Evolutionary conservation across 2,113 vertebrate genomes (phyloP), one percentile per base, ranked within the genome.

Genomic region (Centrocercus urophasianus): DNA sequence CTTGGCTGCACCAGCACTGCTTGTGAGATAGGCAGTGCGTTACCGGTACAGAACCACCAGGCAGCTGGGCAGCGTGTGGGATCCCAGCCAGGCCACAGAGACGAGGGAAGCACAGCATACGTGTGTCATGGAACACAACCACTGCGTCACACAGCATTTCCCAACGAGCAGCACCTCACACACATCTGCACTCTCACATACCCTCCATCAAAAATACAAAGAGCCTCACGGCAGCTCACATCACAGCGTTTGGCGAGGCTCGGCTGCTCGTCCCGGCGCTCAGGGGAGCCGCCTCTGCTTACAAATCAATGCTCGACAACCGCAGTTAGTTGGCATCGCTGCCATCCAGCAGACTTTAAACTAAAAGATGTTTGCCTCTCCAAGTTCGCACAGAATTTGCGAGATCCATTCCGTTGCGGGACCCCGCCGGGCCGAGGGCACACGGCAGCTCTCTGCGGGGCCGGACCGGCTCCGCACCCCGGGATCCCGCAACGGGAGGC

Each of bases 321-420:
- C 5, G 4, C 0, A 2, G 6, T 1, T 1, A 0, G 11, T 0
- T 28, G 15, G 1, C 2, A 24, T 8, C 1, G 12, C 11, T 47
- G 6, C 3, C 80, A 1, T 5, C 17, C 40, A 2, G 6, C 3
- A 2, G 0, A 3, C 13, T 16, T 2, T 0, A 4, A 3, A 34
- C 7, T 11, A 15, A 18, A 5, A 8, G 1, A 64, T 13, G 17
- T 30, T 30, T 6, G 40, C 34, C 10, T 42, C 32, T n/a, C 77
- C 50, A 14, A 34, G 30, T 18, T 20, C 22, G 24, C 0, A 2
- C 42, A 36, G 32, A 28, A 38, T 32, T 38, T 28, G 30, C 20
- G 63, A 11, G 14, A 13, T 10, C 47, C 15, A 14, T 17, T 16
- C 60, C n/a, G 16, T 27, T 36, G 9, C 14, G 60, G 18, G 30